Evolutionary conservation across 1,140 invertebrate genomes (phyloP).

Genomic region (Sipha flava): DNA sequence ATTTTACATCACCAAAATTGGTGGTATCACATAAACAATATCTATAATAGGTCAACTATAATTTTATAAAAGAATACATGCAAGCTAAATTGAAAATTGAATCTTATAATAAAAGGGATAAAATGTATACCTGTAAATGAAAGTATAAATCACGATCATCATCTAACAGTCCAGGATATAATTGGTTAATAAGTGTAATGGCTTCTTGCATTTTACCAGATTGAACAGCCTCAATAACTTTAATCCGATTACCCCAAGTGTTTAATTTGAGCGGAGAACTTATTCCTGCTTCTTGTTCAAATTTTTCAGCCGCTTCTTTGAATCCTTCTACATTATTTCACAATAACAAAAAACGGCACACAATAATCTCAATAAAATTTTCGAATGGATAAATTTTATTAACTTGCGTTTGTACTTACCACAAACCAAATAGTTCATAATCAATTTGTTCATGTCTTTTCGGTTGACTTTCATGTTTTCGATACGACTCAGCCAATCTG

Average conservation of each 20-base stretch:
- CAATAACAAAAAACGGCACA: too few species aligned
- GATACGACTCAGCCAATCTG: slow-evolving; percentile 61
- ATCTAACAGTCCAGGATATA: slow-evolving; percentile 90
- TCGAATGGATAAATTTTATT: background rate
- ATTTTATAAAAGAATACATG: too few species aligned
- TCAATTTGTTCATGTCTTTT: slow-evolving; percentile 89
- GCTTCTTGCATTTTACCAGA: slow-evolving; percentile 87
- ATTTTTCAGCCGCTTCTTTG: slow-evolving; percentile 96
- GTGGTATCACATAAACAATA: too few species aligned
- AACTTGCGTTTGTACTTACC: slow-evolving; percentile 50
- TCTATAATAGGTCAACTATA: too few species aligned
- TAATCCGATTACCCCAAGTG: slow-evolving; percentile 84
- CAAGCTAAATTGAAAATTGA: too few species aligned
- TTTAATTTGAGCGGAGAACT: slow-evolving; percentile 77
- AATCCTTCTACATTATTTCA: slow-evolving; percentile 70
- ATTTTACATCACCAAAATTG: too few species aligned
- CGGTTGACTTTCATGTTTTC: slow-evolving; percentile 76
- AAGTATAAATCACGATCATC: slow-evolving; percentile 93
- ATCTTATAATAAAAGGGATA: too few species aligned
- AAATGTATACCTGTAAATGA: slow-evolving; percentile 70
- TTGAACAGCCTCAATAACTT: slow-evolving; percentile 90
- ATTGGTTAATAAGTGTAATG: slow-evolving; percentile 82
- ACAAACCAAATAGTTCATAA: slow-evolving; percentile 98
- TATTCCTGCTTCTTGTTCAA: slow-evolving; percentile 87
- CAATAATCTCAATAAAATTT: background rate